Base-by-base conservation (phyloP, 1,140 invertebrate genomes). In the Metaphire vulgaris region DNA sequence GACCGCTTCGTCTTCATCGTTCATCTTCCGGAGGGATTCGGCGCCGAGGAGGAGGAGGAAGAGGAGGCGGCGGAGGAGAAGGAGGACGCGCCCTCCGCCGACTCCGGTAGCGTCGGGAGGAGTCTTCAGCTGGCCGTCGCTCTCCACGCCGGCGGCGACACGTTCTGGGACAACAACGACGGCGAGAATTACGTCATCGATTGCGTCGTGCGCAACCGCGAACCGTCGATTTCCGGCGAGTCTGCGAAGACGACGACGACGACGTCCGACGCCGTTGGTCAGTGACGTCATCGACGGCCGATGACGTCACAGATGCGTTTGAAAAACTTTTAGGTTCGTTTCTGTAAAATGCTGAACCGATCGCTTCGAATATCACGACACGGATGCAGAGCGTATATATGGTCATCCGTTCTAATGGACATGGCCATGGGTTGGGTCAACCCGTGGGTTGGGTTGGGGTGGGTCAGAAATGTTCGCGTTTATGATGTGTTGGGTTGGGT, bases 81-180 rank as follows among this genome's bases (percentile, higher is more conserved):
- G n/a, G n/a, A n/a, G n/a, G n/a, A n/a, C n/a, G n/a, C n/a, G n/a
- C 41, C 41, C 41, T 56, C 41, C 21, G 6, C 41, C 41, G 41
- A 56, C 88, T n/a, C n/a, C n/a, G n/a, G n/a, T n/a, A n/a, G n/a
- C 6, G 87, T 92, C 1, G 92, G 93, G 0, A 89, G 92, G 79
- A 89, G 90, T 65, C 82, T 96, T 14, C 91, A 93, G 83, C 90
- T 96, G 76, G 93, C 93, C 0, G 88, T 95, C 1, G 89, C 92
- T 33, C 96, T 93, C 85, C 90, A 91, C 81, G 92, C 91, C 77
- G 91, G 91, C 80, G 92, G 92, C 1, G 34, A 26, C 0, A 88
- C 90, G 81, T 94, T 91, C 85, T 97, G 95, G 95, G 94, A 96
- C 84, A 97, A 91, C 85, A 96, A 96, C 81, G 86, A 87, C 72